Percentiles rank a stretch among this genome's conserved stretches.
These are phyloP conservation scores for Hipposideros larvatus DNA, from an alignment of 2,797 vertebrate species.

Conservation along the genomic window DNA sequence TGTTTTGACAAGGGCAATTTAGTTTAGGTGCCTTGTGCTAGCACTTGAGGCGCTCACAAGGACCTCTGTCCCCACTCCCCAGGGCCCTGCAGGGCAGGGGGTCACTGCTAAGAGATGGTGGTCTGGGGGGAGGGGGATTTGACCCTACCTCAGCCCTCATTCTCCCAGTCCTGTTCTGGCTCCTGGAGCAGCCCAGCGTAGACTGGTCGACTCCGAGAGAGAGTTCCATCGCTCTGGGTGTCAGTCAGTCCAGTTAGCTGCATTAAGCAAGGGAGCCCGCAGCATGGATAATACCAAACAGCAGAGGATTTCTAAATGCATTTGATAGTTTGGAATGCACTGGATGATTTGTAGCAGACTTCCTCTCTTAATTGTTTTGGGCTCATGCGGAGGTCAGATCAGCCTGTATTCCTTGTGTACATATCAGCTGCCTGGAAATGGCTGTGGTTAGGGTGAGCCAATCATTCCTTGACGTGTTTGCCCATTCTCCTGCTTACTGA, in stretches of 20 bases:
- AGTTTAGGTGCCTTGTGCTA: constrained; percentile 29
- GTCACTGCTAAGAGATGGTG: neutral
- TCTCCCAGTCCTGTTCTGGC: neutral
- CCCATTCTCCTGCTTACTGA: neutral
- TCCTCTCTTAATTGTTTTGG: constrained; percentile 40
- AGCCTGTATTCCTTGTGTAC: neutral
- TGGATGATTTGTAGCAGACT: neutral
- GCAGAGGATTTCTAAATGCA: constrained; percentile 13
- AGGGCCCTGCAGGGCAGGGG: neutral
- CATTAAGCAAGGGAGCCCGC: neutral
- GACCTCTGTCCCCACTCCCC: neutral
- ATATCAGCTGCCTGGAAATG: neutral
- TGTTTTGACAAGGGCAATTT: constrained; percentile 65
- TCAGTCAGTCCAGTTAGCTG: neutral
- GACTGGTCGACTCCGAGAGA: neutral
- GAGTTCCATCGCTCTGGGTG: neutral
- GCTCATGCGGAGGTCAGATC: constrained; percentile 38
- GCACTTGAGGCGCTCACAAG: neutral
- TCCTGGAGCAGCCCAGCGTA: neutral
- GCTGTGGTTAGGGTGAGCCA: neutral
- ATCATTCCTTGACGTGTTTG: neutral
- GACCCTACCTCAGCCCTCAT: neutral
- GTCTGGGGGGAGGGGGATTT: neutral
- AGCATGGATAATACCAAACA: neutral
- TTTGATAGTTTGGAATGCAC: neutral